Base-by-base conservation (phyloP, 2,113 vertebrate genomes). In the Leucosticte australis region DNA sequence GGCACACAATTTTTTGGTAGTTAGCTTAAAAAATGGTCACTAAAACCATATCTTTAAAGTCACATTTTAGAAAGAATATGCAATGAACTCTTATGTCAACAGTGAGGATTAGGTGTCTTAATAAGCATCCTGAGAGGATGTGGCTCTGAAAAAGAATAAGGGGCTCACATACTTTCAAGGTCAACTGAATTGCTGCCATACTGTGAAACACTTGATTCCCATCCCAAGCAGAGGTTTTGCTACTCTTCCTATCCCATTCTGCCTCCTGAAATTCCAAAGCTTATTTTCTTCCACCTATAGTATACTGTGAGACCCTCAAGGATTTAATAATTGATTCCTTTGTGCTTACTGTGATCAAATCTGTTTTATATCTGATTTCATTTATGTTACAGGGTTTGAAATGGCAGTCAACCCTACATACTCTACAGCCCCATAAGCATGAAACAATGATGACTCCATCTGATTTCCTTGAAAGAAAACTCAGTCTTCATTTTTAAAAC, bases 381-480 rank as follows among this genome's bases (percentile, higher is more conserved):
- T 49, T 78, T 88, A 23, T 23, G 41, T 53, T 85, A 27, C 52
- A 82, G 78, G 28, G 26, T 55, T 70, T 89, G 73, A 89, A 97
- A 87, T 18, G 60, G 35, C 85, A 49, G 49, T 44, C 50, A 78
- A 89, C 80, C 60, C 47, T 57, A 68, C n/a, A 12, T 13, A 20
- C 47, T 95, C 86, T 53, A 10, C 57, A 88, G 41, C 67, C 57
- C 81, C 85, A 42, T 27, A 39, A 55, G 57, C 59, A 93, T 83
- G 69, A 95, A 95, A 70, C 17, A 28, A 84, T 67, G 70, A 90
- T 18, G 16, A 69, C 59, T 55, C 83, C 52, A 28, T 65, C 86
- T 59, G 44, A 92, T 92, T 91, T 87, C 82, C 82, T 91, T 94
- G 56, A 96, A 94, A 97, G 60, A 79, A 96, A 77, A 87, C 53